phyloP scores from a whole-genome alignment of 1,140 invertebrate genomes.

The Zaprionus taronus region DNA sequence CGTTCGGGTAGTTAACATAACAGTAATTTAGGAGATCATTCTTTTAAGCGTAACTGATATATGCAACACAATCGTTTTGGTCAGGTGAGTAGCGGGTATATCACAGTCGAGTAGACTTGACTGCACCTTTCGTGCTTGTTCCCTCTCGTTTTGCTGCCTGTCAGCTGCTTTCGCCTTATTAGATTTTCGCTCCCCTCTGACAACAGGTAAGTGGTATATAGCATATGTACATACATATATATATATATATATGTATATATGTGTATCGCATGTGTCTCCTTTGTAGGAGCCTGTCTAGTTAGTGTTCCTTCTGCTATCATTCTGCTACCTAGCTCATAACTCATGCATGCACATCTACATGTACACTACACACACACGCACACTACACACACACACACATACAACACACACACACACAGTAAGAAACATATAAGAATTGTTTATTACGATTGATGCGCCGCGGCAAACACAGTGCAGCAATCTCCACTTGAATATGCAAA shows the following conservation, averaged over 20 bases:
- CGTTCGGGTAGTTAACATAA: background rate
- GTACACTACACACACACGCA: background rate
- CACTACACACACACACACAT: conserved; percentile 1
- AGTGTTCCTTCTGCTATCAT: background rate
- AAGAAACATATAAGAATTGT: conserved; percentile 27
- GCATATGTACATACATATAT: conserved; percentile 5
- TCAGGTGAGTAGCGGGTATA: no score
- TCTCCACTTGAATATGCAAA: conserved; percentile 56
- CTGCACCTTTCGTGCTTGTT: no score
- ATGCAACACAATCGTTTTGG: no score
- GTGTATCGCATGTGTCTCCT: background rate
- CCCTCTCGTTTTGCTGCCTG: background rate
- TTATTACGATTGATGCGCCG: conserved; percentile 31
- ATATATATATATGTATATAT: background rate
- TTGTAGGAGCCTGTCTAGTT: conserved; percentile 1
- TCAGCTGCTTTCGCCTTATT: conserved; percentile 54
- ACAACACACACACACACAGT: conserved; percentile 9
- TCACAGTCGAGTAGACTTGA: no score
- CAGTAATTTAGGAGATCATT: no score
- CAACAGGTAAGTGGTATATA: conserved; percentile 52
- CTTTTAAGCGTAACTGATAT: no score
- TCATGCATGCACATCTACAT: background rate
- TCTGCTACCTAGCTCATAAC: conserved; percentile 10
- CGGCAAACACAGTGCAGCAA: conserved; percentile 16
- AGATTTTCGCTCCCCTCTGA: conserved; percentile 35